These are phyloP conservation scores for Parascotia fuliginaria DNA, from an alignment of 2,888 invertebrate species.

Conservation along the genomic window DNA sequence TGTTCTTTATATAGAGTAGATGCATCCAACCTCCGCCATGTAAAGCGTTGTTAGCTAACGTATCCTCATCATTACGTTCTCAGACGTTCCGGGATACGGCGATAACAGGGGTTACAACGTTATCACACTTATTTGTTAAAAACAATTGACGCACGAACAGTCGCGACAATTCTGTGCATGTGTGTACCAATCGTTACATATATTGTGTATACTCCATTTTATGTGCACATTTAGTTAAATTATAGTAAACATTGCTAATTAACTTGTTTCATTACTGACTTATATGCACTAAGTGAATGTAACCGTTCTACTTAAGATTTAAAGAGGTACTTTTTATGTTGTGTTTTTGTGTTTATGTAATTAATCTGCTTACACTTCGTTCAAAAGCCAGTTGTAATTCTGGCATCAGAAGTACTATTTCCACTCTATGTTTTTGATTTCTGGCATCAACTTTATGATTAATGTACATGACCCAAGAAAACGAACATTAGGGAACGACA, in stretches of 20 bases:
- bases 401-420: no score
- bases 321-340: no score
- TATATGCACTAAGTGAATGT: no score
- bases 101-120: conserved; percentile 81
- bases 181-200: conserved; percentile 33
- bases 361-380: no score
- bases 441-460: no score
- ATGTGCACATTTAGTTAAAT: conserved; percentile 14
- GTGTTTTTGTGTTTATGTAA: no score
- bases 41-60: conserved; percentile 60
- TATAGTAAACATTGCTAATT: conserved; percentile 21
- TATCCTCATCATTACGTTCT: conserved; percentile 65
- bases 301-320: no score
- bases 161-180: conserved; percentile 63
- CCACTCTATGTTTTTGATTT: no score
- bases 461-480: no score
- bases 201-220: conserved; percentile 28
- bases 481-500: no score
- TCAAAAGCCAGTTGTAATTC: no score
- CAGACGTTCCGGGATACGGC: conserved; percentile 82
- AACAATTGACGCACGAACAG: conserved; percentile 81
- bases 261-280: background rate
- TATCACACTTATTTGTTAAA: conserved; percentile 80
- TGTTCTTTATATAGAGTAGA: conserved; percentile 70
- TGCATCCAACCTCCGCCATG: conserved; percentile 54